Conservation (phyloP, 2,113 vertebrate species). For the Dipodomys spectabilis region DNA sequence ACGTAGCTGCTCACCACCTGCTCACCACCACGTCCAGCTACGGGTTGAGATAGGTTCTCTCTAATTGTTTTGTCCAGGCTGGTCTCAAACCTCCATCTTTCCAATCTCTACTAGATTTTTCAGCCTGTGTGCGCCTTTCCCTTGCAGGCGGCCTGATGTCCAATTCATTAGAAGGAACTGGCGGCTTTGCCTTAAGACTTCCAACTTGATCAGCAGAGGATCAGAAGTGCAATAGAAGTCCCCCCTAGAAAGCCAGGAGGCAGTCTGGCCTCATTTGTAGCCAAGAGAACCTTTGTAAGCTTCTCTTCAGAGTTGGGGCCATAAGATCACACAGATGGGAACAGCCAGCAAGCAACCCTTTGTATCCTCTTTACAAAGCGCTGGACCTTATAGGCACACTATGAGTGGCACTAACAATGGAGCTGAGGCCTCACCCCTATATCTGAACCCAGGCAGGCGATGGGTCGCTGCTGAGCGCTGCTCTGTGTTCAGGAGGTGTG, state of each 20-base stretch:
- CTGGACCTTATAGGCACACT: no score
- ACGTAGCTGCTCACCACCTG: no score
- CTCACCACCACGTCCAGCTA: no score
- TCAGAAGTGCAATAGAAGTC: background rate
- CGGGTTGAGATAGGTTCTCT: no score
- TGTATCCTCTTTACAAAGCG: background rate
- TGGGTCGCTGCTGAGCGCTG: no score
- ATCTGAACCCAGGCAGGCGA: fast-evolving
- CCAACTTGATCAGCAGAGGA: background rate
- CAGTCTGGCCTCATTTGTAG: background rate
- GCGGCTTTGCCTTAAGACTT: background rate
- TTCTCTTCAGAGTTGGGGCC: background rate
- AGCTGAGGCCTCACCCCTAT: background rate
- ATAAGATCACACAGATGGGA: background rate
- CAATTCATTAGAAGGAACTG: background rate
- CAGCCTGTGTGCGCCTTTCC: fast-evolving
- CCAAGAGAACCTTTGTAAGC: background rate
- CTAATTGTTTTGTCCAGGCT: no score
- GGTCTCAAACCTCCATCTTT: no score
- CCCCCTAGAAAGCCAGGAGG: background rate
- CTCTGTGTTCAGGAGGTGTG: background rate
- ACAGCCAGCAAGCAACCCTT: background rate
- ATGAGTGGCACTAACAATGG: background rate
- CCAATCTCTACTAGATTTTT: no score
- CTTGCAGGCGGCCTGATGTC: fast-evolving